These are phyloP conservation scores for Thalassoma bifasciatum DNA, from an alignment of 2,113 vertebrate species.

Conservation along the genomic window DNA sequence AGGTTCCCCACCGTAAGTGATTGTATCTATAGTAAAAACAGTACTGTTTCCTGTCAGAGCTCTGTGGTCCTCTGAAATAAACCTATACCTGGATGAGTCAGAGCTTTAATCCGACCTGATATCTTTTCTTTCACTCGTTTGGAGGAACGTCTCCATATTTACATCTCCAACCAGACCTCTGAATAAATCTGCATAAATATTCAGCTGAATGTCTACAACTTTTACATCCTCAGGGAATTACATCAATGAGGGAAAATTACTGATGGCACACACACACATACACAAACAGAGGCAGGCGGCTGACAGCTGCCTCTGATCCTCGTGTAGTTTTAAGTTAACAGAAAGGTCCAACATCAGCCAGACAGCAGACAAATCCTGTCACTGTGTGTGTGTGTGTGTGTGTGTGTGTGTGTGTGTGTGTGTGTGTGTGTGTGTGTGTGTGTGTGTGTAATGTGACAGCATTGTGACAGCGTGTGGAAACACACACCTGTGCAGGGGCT, in stretches of 20 bases:
- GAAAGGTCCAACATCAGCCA: conserved; percentile 49
- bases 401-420: conserved; percentile 7
- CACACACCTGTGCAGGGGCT: conserved; percentile 31
- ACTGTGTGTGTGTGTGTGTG: conserved; percentile 7
- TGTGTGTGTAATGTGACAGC: no score
- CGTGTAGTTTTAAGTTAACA: conserved; percentile 52
- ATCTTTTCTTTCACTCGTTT: conserved; percentile 27
- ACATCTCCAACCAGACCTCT: conserved; percentile 27
- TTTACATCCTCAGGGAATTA: conserved; percentile 61
- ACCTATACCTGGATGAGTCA: not conserved
- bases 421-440: conserved; percentile 10
- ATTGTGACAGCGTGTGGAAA: conserved; percentile 21
- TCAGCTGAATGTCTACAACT: conserved; percentile 20
- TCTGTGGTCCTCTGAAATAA: no score
- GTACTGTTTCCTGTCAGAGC: no score
- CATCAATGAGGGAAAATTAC: conserved; percentile 28
- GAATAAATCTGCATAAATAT: conserved; percentile 69
- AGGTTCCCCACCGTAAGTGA: no score
- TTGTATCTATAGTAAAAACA: no score
- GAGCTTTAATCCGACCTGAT: not conserved
- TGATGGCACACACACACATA: conserved; percentile 34
- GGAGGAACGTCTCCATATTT: conserved; percentile 33
- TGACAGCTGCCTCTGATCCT: conserved; percentile 69
- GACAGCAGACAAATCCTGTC: conserved; percentile 40
- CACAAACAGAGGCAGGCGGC: conserved; percentile 1